A percentile compares a stretch with the other conserved stretches of the same genome.
phyloP scores from a whole-genome alignment of 2,888 invertebrate species.

The Caenorhabditis panamensis region DNA sequence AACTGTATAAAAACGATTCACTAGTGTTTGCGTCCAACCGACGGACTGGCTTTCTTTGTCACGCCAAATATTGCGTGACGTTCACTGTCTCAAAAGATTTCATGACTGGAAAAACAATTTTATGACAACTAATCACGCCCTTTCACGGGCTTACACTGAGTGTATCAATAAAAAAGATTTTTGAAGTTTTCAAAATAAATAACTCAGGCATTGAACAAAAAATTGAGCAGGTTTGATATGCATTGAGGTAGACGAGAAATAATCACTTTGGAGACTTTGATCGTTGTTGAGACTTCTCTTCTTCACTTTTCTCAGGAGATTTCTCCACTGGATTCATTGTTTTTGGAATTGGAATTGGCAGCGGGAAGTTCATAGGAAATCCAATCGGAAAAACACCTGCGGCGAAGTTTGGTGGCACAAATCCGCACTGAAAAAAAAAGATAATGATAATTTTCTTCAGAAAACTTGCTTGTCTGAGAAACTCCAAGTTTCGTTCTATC shows the following conservation, averaged over 20 bases:
- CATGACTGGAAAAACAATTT: not conserved
- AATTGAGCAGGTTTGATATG: too few relatives aligned
- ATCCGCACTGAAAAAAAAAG: constrained; percentile 43
- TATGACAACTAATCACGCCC: not conserved
- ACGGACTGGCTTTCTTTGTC: constrained; percentile 12
- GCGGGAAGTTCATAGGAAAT: not conserved
- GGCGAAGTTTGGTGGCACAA: constrained; percentile 20
- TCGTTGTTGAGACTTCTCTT: constrained; percentile 33
- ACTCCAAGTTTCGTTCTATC: constrained; percentile 42
- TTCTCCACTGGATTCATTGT: constrained; percentile 7
- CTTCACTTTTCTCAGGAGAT: constrained; percentile 54
- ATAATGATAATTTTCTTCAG: not conserved
- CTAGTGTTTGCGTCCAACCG: not conserved
- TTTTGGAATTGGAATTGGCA: constrained; percentile 1
- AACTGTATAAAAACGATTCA: constrained; percentile 50
- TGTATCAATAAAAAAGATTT: too few relatives aligned
- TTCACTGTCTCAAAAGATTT: not conserved
- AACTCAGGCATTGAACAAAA: too few relatives aligned
- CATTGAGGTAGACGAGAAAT: not conserved
- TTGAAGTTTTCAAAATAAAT: too few relatives aligned
- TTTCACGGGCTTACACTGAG: not conserved
- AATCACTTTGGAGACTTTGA: constrained; percentile 19
- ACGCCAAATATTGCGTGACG: constrained; percentile 6
- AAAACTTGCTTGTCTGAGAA: constrained; percentile 36
- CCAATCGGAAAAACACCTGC: not conserved